Evolutionary conservation across 2,113 vertebrate species (phyloP).

Genomic region (Myotis yumanensis): DNA sequence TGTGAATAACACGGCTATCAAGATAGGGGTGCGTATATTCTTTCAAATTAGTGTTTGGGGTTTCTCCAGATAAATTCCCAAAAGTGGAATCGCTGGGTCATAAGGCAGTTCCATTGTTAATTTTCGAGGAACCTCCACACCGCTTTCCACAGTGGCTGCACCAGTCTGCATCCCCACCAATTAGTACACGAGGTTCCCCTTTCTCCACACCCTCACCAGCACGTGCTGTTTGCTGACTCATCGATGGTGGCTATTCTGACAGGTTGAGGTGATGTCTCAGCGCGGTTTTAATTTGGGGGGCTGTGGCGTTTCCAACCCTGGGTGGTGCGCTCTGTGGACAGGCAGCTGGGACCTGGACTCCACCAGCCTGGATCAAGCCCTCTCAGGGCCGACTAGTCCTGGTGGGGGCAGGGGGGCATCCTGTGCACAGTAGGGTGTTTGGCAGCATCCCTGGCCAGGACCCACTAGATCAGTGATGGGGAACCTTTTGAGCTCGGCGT

Average conservation of each 20-base stretch:
- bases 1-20: neutral
- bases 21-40: neutral
- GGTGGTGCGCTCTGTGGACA: accelerated
- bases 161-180: neutral
- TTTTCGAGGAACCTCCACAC: neutral
- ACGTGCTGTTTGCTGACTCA: neutral
- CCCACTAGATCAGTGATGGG: neutral
- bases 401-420: no score
- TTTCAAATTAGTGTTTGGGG: neutral
- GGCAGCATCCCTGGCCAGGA: no score
- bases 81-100: neutral
- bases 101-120: neutral
- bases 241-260: neutral
- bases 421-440: accelerated
- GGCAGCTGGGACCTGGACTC: neutral
- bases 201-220: neutral
- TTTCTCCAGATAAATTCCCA: neutral
- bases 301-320: neutral
- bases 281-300: neutral
- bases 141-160: neutral
- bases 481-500: no score
- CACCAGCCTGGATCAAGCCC: neutral
- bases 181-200: neutral
- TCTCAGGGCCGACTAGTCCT: neutral
- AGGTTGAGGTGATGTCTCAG: neutral